Evolutionary conservation across 2,113 vertebrate genomes (phyloP).

Genomic region (Amphilophus citrinellus): DNA sequence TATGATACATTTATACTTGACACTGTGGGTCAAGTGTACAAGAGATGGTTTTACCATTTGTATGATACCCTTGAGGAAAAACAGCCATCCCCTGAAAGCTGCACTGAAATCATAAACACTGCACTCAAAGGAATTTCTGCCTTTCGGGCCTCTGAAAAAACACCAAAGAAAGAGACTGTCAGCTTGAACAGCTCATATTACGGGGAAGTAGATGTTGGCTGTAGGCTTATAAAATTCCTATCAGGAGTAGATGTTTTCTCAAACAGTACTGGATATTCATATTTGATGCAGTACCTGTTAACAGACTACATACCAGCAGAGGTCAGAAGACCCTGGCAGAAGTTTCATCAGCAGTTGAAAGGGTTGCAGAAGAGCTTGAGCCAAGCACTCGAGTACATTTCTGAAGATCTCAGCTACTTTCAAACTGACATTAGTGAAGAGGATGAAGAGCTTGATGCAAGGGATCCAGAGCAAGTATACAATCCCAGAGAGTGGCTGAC

Average conservation of each 20-base stretch:
- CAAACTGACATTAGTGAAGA: constrained; percentile 74
- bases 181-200: constrained; percentile 72
- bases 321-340: constrained; percentile 68
- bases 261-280: constrained; percentile 31
- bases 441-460: constrained; percentile 46
- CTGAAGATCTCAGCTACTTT: constrained; percentile 81
- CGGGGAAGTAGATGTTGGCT: constrained; percentile 82
- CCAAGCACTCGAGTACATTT: constrained; percentile 80
- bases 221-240: constrained; percentile 74
- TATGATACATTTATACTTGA: constrained; percentile 75
- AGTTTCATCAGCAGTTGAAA: constrained; percentile 72
- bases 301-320: constrained; percentile 76
- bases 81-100: neutral
- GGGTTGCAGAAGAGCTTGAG: constrained; percentile 65
- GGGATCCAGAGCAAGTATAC: constrained; percentile 64
- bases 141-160: constrained; percentile 74
- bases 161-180: constrained; percentile 63
- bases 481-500: constrained; percentile 76
- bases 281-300: constrained; percentile 76
- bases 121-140: constrained; percentile 78
- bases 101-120: constrained; percentile 54
- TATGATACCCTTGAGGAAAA: constrained; percentile 62
- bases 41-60: constrained; percentile 68
- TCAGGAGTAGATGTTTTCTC: constrained; percentile 66
- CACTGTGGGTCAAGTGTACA: constrained; percentile 81